These are phyloP conservation scores for Heliconius hermathena DNA, from an alignment of 1,140 invertebrate species.

Conservation along the genomic window DNA sequence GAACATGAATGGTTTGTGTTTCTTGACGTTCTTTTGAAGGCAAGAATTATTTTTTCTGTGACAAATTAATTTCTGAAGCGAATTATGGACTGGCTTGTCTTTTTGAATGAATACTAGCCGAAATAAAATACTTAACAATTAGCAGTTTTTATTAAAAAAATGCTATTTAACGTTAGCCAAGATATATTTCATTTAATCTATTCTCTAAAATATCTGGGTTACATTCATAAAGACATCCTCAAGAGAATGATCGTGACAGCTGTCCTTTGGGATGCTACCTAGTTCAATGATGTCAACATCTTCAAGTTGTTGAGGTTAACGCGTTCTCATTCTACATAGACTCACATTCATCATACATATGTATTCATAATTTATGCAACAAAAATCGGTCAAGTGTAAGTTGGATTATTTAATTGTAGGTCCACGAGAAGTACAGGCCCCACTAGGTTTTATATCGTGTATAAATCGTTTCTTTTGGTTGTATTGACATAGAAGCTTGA, in stretches of 20 bases:
- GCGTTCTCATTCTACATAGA: neutral
- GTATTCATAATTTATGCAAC: neutral
- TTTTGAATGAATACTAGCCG: no score
- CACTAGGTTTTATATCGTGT: no score
- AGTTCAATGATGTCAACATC: neutral
- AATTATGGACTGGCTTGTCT: no score
- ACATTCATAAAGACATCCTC: conserved; percentile 2
- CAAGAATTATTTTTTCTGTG: neutral
- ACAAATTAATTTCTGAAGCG: no score
- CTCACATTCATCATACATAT: neutral
- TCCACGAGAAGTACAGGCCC: no score
- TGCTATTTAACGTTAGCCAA: neutral
- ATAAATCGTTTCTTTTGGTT: no score
- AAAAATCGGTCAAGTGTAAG: no score
- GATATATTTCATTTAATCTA: neutral
- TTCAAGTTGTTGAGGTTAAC: conserved; percentile 4
- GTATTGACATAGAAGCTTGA: no score
- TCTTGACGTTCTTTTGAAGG: neutral
- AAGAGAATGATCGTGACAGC: neutral
- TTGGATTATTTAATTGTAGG: no score
- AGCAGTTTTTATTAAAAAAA: no score
- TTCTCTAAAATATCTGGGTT: neutral
- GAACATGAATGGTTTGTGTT: neutral
- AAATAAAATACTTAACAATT: no score
- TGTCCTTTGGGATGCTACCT: conserved; percentile 1